phyloP scores from a whole-genome alignment of 2,888 invertebrate genomes.

The Nephrotoma appendiculata region DNA sequence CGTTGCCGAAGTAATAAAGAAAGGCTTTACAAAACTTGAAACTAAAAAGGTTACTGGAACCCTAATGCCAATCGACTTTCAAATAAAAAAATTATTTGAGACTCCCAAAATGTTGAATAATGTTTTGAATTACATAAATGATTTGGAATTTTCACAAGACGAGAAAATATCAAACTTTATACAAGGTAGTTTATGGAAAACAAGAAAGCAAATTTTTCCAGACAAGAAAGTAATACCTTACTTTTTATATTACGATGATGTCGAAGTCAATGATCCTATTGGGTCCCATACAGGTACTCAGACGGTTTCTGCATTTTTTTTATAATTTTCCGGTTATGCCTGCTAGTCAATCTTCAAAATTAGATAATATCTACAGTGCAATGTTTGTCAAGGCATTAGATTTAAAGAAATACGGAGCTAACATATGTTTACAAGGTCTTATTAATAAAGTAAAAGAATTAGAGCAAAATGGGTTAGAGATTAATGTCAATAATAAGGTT shows the following conservation, averaged over 20 bases:
- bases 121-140: conserved; percentile 6
- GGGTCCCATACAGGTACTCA: conserved; percentile 10
- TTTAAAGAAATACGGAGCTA: conserved; percentile 10
- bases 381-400: conserved; percentile 10
- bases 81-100: conserved; percentile 12
- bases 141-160: conserved; percentile 1
- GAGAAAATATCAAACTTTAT: conserved; percentile 8
- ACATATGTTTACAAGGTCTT: conserved; percentile 9
- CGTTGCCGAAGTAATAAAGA: not conserved
- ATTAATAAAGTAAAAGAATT: conserved; percentile 10
- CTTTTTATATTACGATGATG: conserved; percentile 10
- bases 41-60: conserved; percentile 9
- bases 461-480: conserved; percentile 6
- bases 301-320: conserved; percentile 10
- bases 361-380: conserved; percentile 10
- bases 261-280: conserved; percentile 11
- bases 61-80: conserved; percentile 11
- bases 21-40: conserved; percentile 10
- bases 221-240: conserved; percentile 7
- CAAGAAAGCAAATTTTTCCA: conserved; percentile 2
- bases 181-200: conserved; percentile 10
- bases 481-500: not conserved
- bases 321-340: conserved; percentile 10
- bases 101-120: conserved; percentile 7
- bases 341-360: conserved; percentile 3